Conservation (phyloP, 23 tunicate species). For the Trididemnum nubilum region DNA sequence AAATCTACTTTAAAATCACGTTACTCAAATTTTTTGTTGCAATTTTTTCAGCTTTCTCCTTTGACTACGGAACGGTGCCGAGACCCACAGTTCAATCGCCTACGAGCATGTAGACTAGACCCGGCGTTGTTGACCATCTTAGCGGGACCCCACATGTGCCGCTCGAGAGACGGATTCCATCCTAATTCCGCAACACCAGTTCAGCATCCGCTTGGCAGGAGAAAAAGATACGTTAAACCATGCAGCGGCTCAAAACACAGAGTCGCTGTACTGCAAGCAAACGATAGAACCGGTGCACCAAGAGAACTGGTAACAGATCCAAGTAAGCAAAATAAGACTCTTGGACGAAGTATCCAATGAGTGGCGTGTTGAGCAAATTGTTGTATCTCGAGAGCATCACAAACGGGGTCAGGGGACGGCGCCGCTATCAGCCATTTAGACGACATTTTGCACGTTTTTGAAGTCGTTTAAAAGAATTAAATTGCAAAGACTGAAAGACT, state of each 20-base stretch:
- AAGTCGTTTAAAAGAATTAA: too few species aligned
- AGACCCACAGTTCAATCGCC: neutral
- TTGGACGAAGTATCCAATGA: too few species aligned
- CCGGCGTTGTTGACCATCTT: neutral
- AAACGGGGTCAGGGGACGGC: too few species aligned
- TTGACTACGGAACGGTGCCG: neutral
- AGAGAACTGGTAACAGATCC: constrained; percentile 14
- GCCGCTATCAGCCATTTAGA: too few species aligned
- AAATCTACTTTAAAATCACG: too few species aligned
- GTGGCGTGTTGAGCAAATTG: too few species aligned
- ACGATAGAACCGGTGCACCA: neutral
- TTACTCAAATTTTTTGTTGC: neutral
- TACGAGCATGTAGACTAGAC: constrained; percentile 10
- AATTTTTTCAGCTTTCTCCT: neutral
- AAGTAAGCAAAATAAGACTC: neutral
- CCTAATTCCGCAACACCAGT: neutral
- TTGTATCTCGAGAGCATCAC: too few species aligned
- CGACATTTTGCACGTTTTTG: too few species aligned
- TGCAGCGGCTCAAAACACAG: constrained; percentile 3
- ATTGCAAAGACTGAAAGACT: too few species aligned
- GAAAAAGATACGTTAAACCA: constrained; percentile 5
- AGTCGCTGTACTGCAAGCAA: constrained; percentile 6
- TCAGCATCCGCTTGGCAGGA: neutral
- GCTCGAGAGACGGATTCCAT: neutral
- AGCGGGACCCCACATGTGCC: neutral